Base-by-base conservation (phyloP, 1,140 invertebrate genomes). In the Latrodectus geometricus region DNA sequence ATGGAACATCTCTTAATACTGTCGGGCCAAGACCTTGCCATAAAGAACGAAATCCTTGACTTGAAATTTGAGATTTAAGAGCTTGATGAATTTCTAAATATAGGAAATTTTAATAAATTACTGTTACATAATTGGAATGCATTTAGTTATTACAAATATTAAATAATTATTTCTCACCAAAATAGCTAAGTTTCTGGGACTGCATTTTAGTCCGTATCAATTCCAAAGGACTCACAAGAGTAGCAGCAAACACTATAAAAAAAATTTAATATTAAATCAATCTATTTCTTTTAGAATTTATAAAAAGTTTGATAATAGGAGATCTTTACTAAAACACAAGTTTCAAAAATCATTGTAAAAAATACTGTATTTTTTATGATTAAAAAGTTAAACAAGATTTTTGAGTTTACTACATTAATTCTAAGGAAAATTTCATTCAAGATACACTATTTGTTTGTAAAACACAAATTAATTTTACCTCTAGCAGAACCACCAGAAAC, bases 191-290 rank as follows among this genome's bases (percentile, higher is more conserved):
- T 91, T 94, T 95, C 90, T 97, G 94, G 0, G 97, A 98, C 90
- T 99, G 98, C 96, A 99, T 98, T 93, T 99, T 99, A 3, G 98
- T 99, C 90, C 98, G 94, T 82, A 99, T 94, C 89, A 99, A 93
- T 92, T 99, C 98, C 88, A 99, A 91, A 21, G 98, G 98, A 91
- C 95, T 98, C 17, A 99, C 97, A 88, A 97, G 90, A 23, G 95
- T 95, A 0, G 96, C 97, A 48, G 97, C 95, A 91, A 95, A 94
- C 17, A 95, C 90, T 92, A 89, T 75, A 89, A 89, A 49, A 73
- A n/a, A 70, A 50, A 69, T 4, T 50, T 0, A 56, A 76, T 15
- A 77, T 35, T 35, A 61, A 74, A 4, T 21, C 15, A 21, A 17
- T 73, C 4, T 4, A 73, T 50, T 9, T 52, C 9, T n/a, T 73